Conservation (phyloP, 2,797 vertebrate genomes). For the Mormyrops attenuatus region DNA sequence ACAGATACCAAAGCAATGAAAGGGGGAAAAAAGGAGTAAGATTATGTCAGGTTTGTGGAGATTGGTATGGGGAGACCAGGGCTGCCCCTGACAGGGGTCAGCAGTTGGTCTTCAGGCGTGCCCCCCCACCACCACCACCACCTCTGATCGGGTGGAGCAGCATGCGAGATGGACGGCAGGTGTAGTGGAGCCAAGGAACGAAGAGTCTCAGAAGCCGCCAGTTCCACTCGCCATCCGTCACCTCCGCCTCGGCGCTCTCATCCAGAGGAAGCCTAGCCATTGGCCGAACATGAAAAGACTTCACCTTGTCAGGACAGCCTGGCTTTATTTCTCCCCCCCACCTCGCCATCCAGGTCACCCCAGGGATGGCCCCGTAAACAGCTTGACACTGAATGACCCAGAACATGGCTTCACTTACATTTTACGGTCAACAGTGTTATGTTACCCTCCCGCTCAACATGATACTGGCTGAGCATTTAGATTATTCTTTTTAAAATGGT, state of each 20-base stretch:
- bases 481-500: not conserved
- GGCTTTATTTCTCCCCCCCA: conserved; percentile 9
- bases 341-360: not conserved
- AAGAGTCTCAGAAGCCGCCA: conserved; percentile 59
- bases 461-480: not conserved
- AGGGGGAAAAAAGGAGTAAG: not conserved
- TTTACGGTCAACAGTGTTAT: not conserved
- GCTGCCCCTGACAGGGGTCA: not conserved
- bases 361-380: conserved; percentile 17
- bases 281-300: not conserved
- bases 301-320: not conserved
- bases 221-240: conserved; percentile 60
- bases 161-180: conserved; percentile 59
- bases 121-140: conserved; percentile 40
- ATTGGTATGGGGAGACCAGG: not conserved
- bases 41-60: not conserved
- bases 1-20: not conserved
- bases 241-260: conserved; percentile 39
- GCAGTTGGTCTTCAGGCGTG: conserved; percentile 30
- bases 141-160: conserved; percentile 46
- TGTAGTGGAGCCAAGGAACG: conserved; percentile 54
- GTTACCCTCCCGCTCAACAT: not conserved
- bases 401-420: not conserved
- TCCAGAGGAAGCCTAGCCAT: not conserved
- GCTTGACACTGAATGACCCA: not conserved